A percentile compares a stretch with the other conserved stretches of the same genome.
Evolutionary conservation across 2,113 vertebrate species (phyloP).

Genomic region (Cichladusa arquata): DNA sequence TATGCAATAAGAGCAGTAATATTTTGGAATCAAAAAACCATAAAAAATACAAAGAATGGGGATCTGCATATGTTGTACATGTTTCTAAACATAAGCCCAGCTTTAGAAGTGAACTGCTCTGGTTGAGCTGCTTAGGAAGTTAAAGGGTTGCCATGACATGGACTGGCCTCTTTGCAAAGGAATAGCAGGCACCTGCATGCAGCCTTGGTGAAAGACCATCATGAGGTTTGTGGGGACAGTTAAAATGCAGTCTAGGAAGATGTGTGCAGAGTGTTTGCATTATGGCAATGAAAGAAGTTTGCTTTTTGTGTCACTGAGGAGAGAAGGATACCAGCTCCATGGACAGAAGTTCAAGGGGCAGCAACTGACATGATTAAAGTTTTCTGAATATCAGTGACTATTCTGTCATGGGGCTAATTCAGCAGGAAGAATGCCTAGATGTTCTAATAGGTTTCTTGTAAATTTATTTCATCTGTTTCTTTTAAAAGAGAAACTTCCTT

Average conservation of each 20-base stretch:
- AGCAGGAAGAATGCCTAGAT: background rate
- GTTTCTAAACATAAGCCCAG: background rate
- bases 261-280: background rate
- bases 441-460: background rate
- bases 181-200: background rate
- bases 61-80: fast-evolving
- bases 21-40: background rate
- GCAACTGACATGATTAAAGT: background rate
- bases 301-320: background rate
- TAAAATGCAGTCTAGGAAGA: background rate
- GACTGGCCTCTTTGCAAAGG: background rate
- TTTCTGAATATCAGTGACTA: background rate
- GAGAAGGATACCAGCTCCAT: background rate
- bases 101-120: background rate
- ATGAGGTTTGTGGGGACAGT: background rate
- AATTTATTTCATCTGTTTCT: background rate
- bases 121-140: background rate
- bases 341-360: background rate
- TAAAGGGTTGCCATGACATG: background rate
- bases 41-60: background rate
- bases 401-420: background rate
- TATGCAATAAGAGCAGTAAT: background rate
- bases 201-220: background rate
- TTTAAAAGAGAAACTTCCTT: background rate
- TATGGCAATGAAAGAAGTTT: background rate